A percentile compares a stretch with the other conserved stretches of the same genome.
These are phyloP conservation scores for Ceratina japonica DNA, from an alignment of 1,140 invertebrate species.

Conservation along the genomic window DNA sequence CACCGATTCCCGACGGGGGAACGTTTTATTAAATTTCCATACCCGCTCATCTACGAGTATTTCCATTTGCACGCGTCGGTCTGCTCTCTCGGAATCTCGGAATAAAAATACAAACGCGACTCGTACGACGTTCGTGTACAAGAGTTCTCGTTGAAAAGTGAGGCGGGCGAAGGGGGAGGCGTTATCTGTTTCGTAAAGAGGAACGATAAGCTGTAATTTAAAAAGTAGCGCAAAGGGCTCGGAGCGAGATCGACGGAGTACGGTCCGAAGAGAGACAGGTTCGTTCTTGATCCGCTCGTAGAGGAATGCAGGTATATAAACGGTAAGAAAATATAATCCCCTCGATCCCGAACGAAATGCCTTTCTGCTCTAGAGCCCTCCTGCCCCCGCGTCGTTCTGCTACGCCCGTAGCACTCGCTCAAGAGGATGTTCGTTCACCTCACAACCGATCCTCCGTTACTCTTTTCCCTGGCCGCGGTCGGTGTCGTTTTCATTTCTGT, in stretches of 20 bases:
- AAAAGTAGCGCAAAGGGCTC: too few relatives aligned
- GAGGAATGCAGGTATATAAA: constrained; percentile 33
- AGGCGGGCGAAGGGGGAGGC: too few relatives aligned
- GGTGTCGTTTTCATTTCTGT: not conserved
- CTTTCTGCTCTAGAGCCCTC: constrained; percentile 17
- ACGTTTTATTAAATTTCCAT: constrained; percentile 10
- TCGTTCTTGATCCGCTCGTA: constrained; percentile 1
- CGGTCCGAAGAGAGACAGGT: not conserved
- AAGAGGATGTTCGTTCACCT: constrained; percentile 19
- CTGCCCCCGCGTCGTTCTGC: not conserved
- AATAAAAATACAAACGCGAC: too few relatives aligned
- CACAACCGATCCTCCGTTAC: not conserved
- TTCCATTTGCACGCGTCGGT: not conserved
- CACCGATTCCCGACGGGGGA: not conserved
- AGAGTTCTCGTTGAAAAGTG: too few relatives aligned
- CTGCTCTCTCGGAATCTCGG: too few relatives aligned
- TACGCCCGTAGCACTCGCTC: not conserved
- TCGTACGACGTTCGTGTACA: too few relatives aligned
- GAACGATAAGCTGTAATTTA: too few relatives aligned
- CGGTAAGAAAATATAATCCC: constrained; percentile 48
- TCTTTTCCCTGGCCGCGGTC: not conserved
- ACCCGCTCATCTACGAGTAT: not conserved
- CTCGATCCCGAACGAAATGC: constrained; percentile 23
- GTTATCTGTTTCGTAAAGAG: too few relatives aligned
- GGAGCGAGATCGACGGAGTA: too few relatives aligned